A percentile compares a stretch with the other conserved stretches of the same genome.
These are phyloP conservation scores for Drosophila mercatorum DNA, from an alignment of 2,888 invertebrate genomes.

Conservation along the genomic window DNA sequence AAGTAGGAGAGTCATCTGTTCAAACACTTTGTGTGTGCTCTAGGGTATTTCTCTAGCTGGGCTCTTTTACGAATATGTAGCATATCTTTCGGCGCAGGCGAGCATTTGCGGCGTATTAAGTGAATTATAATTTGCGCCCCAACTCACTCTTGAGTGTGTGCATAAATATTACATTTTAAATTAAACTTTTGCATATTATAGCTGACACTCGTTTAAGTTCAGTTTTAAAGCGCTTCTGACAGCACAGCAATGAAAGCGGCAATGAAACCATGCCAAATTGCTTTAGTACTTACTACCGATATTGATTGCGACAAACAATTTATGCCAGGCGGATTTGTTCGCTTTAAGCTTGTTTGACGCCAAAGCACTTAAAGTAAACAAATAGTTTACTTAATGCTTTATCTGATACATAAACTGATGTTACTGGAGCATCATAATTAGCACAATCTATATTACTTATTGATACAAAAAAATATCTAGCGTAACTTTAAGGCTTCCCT, in stretches of 20 bases:
- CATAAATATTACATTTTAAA: slow-evolving; percentile 47
- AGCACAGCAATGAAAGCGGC: slow-evolving; percentile 4
- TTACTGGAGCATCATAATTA: background rate
- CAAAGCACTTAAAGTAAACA: background rate
- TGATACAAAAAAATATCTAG: no score
- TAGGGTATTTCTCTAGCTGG: slow-evolving; percentile 1
- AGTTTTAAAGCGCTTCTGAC: slow-evolving; percentile 26
- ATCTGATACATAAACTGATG: background rate
- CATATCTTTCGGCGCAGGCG: slow-evolving; percentile 34
- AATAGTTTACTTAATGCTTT: background rate
- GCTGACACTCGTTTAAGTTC: background rate
- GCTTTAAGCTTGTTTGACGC: background rate
- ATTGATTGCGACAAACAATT: slow-evolving; percentile 1
- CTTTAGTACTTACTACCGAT: slow-evolving; percentile 8
- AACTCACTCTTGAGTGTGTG: slow-evolving; percentile 7
- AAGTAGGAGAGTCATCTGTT: background rate
- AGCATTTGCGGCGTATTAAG: slow-evolving; percentile 29
- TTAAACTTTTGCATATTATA: slow-evolving; percentile 27
- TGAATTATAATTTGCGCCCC: slow-evolving; percentile 45
- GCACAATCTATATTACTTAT: background rate
- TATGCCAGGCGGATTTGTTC: background rate
- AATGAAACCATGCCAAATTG: slow-evolving; percentile 2
- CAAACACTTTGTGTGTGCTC: background rate
- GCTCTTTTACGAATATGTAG: slow-evolving; percentile 2
- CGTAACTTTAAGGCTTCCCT: background rate